phyloP scores from a whole-genome alignment of 2,797 vertebrate species.

The Lepidocolaptes lacrymiger region DNA sequence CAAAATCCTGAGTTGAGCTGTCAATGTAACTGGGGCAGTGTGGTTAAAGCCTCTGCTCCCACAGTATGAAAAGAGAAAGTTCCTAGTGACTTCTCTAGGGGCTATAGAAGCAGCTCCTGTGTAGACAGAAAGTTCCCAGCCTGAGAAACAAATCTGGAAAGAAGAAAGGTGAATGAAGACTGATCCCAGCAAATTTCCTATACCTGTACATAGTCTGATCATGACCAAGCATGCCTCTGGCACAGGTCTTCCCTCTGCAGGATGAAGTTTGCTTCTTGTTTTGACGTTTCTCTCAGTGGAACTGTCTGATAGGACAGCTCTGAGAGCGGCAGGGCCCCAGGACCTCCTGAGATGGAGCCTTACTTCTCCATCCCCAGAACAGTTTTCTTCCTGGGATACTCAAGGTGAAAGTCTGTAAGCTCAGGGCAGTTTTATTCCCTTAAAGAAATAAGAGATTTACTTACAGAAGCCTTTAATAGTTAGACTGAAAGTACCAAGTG shows the following conservation, averaged over 20 bases:
- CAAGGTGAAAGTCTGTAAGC: constrained; percentile 40
- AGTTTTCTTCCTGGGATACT: neutral
- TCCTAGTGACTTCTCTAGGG: neutral
- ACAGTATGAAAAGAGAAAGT: neutral
- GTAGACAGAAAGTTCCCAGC: neutral
- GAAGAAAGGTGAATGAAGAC: neutral
- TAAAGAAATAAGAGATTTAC: neutral
- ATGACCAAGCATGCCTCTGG: neutral
- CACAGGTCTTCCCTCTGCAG: neutral
- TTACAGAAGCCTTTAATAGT: constrained; percentile 17
- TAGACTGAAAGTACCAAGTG: neutral
- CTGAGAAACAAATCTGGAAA: neutral
- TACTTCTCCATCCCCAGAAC: neutral
- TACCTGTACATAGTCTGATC: neutral
- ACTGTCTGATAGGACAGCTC: neutral
- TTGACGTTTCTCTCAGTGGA: neutral
- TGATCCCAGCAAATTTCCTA: neutral
- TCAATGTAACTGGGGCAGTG: rapidly evolving
- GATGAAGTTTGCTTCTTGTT: neutral
- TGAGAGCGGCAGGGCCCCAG: neutral
- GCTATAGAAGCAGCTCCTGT: neutral
- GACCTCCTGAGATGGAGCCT: neutral
- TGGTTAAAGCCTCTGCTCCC: neutral
- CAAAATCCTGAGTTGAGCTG: neutral
- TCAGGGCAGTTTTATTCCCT: neutral